These are phyloP conservation scores for Corythornis cristatus DNA, from an alignment of 2,113 vertebrate species.

Conservation along the genomic window DNA sequence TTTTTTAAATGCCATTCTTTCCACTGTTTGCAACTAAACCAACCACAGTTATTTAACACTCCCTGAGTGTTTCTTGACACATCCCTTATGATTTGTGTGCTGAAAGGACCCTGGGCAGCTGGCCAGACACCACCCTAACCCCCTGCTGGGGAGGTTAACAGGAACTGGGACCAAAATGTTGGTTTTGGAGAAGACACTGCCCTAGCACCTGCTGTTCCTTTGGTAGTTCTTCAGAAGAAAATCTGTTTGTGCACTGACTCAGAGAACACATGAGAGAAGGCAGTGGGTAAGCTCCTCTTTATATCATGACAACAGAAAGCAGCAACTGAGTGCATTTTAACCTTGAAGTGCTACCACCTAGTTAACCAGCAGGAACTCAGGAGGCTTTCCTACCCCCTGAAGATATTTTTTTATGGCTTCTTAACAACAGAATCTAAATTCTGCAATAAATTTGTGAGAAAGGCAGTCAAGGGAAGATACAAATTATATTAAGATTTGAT, in stretches of 20 bases:
- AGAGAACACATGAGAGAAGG: not conserved
- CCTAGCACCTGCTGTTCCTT: not conserved
- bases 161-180: not conserved
- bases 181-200: not conserved
- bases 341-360: not conserved
- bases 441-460: not conserved
- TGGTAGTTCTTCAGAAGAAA: fast-evolving
- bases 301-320: not conserved
- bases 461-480: not conserved
- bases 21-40: not conserved
- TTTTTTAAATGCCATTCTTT: not conserved
- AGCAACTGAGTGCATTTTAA: not conserved
- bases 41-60: not conserved
- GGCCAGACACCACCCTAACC: not conserved
- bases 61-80: not conserved
- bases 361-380: not conserved
- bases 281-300: not conserved
- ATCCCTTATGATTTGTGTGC: no score
- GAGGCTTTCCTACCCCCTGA: not conserved
- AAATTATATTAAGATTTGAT: not conserved
- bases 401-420: not conserved
- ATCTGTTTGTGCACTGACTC: not conserved
- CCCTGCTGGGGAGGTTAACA: not conserved
- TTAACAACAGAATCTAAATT: not conserved
- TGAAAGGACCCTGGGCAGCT: not conserved